Percentiles rank a stretch among this genome's conserved stretches.
phyloP scores from a whole-genome alignment of 2,113 vertebrate genomes.

The Hippoglossus stenolepis region DNA sequence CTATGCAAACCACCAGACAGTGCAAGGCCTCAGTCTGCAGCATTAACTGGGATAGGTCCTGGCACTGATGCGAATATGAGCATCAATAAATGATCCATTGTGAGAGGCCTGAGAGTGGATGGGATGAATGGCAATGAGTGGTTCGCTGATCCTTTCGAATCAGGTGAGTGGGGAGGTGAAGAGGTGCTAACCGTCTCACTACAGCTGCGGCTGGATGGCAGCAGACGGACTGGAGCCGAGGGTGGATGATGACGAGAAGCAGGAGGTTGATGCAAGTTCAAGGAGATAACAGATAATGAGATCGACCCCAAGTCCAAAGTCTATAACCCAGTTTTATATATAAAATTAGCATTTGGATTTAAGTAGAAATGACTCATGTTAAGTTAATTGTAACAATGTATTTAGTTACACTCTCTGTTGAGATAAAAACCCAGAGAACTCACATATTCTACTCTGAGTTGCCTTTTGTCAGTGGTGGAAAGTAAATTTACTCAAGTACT shows the following conservation, averaged over 20 bases:
- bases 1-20: background rate
- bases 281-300: background rate
- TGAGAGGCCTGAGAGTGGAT: background rate
- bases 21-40: constrained; percentile 19
- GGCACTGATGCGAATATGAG: constrained; percentile 35
- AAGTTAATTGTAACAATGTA: too few species aligned
- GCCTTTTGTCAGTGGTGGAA: too few species aligned
- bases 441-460: too few species aligned
- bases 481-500: too few species aligned
- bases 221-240: constrained; percentile 57
- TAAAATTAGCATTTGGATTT: background rate
- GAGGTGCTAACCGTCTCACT: constrained; percentile 29
- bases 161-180: constrained; percentile 46
- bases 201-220: constrained; percentile 19
- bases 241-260: background rate
- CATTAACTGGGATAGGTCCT: constrained; percentile 8
- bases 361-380: background rate
- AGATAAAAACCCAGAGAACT: too few species aligned
- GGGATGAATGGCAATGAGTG: constrained; percentile 53
- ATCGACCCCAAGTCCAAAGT: background rate
- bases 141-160: constrained; percentile 30
- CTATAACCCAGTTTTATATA: background rate
- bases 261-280: constrained; percentile 7
- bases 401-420: too few species aligned
- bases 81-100: constrained; percentile 54